A percentile compares a stretch with the other conserved stretches of the same genome.
These are phyloP conservation scores for Amblyopsis rosae DNA, from an alignment of 2,113 vertebrate species.

Conservation along the genomic window DNA sequence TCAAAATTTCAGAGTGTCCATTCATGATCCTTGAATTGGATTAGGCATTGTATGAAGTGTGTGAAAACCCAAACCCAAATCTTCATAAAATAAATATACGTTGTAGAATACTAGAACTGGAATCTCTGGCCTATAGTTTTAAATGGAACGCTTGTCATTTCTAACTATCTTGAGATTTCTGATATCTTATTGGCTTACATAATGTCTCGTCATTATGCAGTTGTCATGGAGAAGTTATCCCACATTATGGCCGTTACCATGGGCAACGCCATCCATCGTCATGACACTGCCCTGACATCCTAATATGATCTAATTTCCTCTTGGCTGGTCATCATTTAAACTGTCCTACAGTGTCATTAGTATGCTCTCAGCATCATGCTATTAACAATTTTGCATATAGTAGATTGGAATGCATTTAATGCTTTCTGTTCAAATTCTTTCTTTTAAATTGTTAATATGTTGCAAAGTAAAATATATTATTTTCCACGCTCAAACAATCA, in stretches of 20 bases:
- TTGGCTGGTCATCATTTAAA: slow-evolving; percentile 32
- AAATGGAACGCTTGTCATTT: background rate
- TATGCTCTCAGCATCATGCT: too few relatives aligned
- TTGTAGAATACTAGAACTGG: background rate
- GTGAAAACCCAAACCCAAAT: background rate
- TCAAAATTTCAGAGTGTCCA: too few relatives aligned
- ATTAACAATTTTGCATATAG: background rate
- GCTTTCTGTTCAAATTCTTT: too few relatives aligned
- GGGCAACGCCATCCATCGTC: slow-evolving; percentile 26
- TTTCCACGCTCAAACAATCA: too few relatives aligned
- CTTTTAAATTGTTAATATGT: too few relatives aligned
- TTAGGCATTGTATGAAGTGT: background rate
- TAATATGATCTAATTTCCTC: slow-evolving; percentile 44
- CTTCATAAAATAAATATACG: background rate
- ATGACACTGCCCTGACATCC: slow-evolving; percentile 38
- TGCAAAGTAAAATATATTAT: too few relatives aligned
- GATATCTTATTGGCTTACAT: slow-evolving; percentile 6
- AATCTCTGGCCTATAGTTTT: background rate
- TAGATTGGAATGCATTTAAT: background rate
- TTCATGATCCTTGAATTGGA: too few relatives aligned
- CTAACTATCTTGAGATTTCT: slow-evolving; percentile 12
- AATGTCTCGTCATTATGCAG: slow-evolving; percentile 10
- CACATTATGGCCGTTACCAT: slow-evolving; percentile 42
- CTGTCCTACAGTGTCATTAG: too few relatives aligned
- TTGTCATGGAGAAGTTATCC: slow-evolving; percentile 40